A percentile compares a stretch with the other conserved stretches of the same genome.
phyloP scores from a whole-genome alignment of 2,888 invertebrate species.

The Cecidostiba fungosa region DNA sequence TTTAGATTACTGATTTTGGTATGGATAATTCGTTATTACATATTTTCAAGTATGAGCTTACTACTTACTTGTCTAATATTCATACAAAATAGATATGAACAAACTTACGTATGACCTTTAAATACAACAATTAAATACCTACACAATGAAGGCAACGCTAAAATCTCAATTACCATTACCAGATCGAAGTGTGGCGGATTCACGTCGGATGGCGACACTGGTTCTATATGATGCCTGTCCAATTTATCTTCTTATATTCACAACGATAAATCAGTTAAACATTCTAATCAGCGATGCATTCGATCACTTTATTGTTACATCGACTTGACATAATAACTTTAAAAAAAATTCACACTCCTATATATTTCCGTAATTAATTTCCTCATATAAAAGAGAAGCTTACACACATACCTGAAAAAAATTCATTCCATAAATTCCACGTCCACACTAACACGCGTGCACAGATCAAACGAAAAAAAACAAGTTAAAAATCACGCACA shows the following conservation, averaged over 20 bases:
- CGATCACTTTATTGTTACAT: too few species aligned
- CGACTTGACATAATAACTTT: too few species aligned
- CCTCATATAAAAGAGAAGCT: neutral
- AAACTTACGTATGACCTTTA: too few species aligned
- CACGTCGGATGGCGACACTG: constrained; percentile 24
- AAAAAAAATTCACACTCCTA: too few species aligned
- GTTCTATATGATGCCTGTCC: neutral
- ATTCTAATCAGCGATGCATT: neutral
- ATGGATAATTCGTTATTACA: too few species aligned
- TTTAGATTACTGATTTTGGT: too few species aligned
- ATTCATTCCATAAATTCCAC: neutral
- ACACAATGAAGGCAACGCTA: neutral
- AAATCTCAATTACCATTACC: neutral
- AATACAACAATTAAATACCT: neutral
- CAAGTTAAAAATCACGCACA: neutral
- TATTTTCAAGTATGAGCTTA: too few species aligned
- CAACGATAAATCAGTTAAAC: neutral
- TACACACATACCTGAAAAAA: neutral
- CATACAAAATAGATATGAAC: too few species aligned
- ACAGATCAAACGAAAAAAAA: constrained; percentile 5
- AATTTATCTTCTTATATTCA: neutral
- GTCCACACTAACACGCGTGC: neutral
- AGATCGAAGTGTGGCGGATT: neutral
- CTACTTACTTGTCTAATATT: too few species aligned
- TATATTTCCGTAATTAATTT: too few species aligned